Percentiles rank a stretch among this genome's conserved stretches.
Evolutionary conservation across 2,888 invertebrate species (phyloP).

Genomic region (Mantis religiosa): DNA sequence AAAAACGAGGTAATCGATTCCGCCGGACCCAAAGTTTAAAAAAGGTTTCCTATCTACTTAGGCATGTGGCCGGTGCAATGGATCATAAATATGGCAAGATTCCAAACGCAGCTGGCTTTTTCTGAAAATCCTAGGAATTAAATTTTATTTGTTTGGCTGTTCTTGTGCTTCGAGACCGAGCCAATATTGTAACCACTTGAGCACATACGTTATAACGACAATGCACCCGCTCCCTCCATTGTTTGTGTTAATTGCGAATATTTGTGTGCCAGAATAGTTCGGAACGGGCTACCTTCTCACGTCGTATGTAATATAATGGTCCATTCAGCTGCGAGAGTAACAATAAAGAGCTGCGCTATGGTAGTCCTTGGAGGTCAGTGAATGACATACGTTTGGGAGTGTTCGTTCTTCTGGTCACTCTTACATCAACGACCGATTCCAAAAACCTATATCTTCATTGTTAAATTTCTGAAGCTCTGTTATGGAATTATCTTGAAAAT

Average conservation of each 20-base stretch:
- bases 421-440: too few species aligned
- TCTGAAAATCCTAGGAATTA: neutral
- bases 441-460: too few species aligned
- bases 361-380: neutral
- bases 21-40: neutral
- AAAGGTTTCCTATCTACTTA: neutral
- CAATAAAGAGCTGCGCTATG: neutral
- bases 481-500: too few species aligned
- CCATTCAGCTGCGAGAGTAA: neutral
- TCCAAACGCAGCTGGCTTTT: neutral
- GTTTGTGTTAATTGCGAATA: neutral
- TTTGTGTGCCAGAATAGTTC: neutral
- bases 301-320: neutral
- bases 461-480: too few species aligned
- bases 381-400: neutral
- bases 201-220: neutral
- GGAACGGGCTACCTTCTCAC: neutral
- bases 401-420: neutral
- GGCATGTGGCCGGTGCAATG: neutral
- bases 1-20: neutral
- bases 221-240: neutral
- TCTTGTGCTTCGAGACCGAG: neutral
- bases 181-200: neutral
- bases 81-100: neutral
- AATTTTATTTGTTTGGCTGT: neutral